Evolutionary conservation across 2,797 vertebrate species (phyloP).

Genomic region (Pampus argenteus): DNA sequence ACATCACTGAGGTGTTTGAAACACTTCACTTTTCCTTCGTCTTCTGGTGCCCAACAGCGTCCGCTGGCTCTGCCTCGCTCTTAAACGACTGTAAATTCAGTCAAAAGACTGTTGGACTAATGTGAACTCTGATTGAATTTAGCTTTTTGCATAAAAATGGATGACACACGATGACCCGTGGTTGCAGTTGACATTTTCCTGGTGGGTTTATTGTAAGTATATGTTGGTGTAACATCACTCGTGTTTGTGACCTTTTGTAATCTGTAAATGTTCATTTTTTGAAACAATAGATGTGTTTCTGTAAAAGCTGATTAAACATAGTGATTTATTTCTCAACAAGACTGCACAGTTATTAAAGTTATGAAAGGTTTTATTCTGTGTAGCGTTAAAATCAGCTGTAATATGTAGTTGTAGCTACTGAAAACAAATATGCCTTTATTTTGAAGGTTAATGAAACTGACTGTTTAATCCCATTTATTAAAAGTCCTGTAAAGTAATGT

Average conservation of each 20-base stretch:
- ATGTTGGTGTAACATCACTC: background rate
- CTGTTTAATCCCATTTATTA: background rate
- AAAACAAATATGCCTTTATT: conserved; percentile 20
- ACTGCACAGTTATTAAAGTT: conserved; percentile 6
- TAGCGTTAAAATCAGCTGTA: conserved; percentile 9
- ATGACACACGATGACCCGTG: conserved; percentile 8
- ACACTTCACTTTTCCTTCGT: conserved; percentile 27
- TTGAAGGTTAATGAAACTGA: background rate
- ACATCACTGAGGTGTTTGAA: conserved; percentile 29
- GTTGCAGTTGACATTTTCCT: conserved; percentile 3
- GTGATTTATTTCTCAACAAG: conserved; percentile 21
- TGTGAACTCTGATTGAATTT: background rate
- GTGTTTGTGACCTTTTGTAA: conserved; percentile 2
- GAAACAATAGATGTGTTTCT: conserved; percentile 1
- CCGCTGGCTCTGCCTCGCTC: background rate
- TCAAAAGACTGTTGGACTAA: conserved; percentile 1
- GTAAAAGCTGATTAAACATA: conserved; percentile 20
- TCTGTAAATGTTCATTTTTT: background rate
- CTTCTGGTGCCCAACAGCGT: background rate
- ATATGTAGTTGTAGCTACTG: background rate
- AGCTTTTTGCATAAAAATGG: conserved; percentile 17
- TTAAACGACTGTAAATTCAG: conserved; percentile 17
- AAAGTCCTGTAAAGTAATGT: background rate
- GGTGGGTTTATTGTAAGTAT: conserved; percentile 52
- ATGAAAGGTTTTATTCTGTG: conserved; percentile 11